Evolutionary conservation across 2,797 vertebrate species (phyloP).

Genomic region (Intellagama lesueurii): DNA sequence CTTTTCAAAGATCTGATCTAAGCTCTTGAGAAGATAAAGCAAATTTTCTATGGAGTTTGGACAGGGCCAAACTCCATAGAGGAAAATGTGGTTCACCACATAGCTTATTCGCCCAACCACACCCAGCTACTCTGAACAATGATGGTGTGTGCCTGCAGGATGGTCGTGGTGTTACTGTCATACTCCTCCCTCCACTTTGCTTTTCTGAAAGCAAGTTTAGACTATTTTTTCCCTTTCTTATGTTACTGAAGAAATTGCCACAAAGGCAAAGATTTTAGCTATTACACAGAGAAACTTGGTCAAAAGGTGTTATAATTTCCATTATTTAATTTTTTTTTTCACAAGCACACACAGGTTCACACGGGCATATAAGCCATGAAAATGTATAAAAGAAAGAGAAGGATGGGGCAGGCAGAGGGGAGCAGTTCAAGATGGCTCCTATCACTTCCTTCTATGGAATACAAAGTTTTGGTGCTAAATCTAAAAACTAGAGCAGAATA

Average conservation of each 20-base stretch:
- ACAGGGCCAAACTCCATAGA: not conserved
- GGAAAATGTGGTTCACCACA: constrained; percentile 5
- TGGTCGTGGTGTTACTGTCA: not conserved
- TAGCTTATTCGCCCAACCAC: not conserved
- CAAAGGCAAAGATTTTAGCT: not conserved
- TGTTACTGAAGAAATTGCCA: constrained; percentile 3
- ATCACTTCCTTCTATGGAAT: constrained; percentile 14
- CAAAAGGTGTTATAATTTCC: not conserved
- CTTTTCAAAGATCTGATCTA: not conserved
- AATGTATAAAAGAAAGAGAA: not conserved
- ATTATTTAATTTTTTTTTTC: not conserved
- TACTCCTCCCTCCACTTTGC: not conserved
- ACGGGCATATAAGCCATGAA: not conserved
- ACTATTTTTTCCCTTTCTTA: not conserved
- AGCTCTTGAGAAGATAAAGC: not conserved
- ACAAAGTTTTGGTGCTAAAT: constrained; percentile 30
- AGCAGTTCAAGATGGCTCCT: not conserved
- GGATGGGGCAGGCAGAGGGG: not conserved
- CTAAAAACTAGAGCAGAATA: constrained; percentile 42
- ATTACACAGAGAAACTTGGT: not conserved
- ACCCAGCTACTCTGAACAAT: rapidly evolving
- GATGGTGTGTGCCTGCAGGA: constrained; percentile 10
- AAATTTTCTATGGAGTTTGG: not conserved
- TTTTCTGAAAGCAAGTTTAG: rapidly evolving
- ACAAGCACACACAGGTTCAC: not conserved